A percentile compares a stretch with the other conserved stretches of the same genome.
phyloP scores from a whole-genome alignment of 2,113 vertebrate genomes.

The Callorhinus ursinus region DNA sequence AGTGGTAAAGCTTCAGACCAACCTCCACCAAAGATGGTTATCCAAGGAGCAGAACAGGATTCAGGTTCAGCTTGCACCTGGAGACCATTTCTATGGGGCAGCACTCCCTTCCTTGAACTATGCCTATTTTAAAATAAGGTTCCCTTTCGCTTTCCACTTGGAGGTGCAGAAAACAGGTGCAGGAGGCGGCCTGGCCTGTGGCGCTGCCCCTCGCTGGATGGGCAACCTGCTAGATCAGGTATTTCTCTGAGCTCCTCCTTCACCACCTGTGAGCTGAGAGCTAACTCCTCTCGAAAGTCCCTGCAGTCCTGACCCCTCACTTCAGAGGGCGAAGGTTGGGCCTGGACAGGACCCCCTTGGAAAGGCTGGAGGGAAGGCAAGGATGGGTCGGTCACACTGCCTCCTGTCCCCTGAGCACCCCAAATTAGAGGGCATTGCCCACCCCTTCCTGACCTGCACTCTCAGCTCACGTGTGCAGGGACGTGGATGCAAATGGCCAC shows the following conservation, averaged over 20 bases:
- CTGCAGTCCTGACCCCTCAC: neutral
- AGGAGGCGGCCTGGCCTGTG: neutral
- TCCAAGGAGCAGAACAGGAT: neutral
- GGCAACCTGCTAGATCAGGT: neutral
- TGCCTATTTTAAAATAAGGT: neutral
- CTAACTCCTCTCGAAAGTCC: neutral
- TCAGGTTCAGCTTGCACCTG: neutral
- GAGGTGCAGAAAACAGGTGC: neutral
- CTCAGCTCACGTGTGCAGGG: neutral
- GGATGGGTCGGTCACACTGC: accelerated
- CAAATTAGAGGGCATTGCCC: neutral
- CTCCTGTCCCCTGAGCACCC: neutral
- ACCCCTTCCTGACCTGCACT: neutral
- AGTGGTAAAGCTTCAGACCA: too few relatives aligned
- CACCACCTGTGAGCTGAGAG: neutral
- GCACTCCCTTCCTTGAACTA: neutral
- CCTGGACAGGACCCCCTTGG: neutral
- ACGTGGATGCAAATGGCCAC: neutral
- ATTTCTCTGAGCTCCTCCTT: neutral
- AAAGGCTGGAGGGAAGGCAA: neutral
- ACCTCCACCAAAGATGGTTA: neutral
- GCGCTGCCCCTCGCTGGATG: neutral
- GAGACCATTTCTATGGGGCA: neutral
- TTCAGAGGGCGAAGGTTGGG: neutral
- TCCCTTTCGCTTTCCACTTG: neutral